Evolutionary conservation across 1,140 invertebrate species (phyloP).

Genomic region (Drosophila serrata): DNA sequence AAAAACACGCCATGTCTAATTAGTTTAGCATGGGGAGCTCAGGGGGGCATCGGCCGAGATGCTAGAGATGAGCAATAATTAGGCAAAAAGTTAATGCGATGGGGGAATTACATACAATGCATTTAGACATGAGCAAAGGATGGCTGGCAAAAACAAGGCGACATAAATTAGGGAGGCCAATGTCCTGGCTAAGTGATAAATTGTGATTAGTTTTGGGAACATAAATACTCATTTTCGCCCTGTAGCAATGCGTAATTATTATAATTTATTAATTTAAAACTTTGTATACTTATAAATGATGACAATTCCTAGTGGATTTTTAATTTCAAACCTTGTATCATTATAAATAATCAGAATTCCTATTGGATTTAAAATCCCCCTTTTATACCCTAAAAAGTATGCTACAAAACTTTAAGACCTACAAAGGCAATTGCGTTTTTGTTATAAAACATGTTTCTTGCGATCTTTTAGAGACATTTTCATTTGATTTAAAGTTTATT

Average conservation of each 20-base stretch:
- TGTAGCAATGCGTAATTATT: background rate
- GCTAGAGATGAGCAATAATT: conserved; percentile 58
- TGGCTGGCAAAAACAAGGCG: conserved; percentile 6
- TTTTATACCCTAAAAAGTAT: background rate
- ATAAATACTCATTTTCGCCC: conserved; percentile 3
- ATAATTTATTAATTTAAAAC: background rate
- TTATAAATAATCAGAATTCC: background rate
- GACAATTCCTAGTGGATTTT: background rate
- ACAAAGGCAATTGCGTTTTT: background rate
- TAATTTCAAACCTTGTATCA: no score
- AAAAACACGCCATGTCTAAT: conserved; percentile 78
- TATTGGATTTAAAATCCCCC: background rate
- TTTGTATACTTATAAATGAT: background rate
- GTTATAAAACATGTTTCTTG: no score
- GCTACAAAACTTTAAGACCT: background rate
- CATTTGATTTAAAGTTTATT: no score
- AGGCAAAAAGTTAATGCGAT: conserved; percentile 43
- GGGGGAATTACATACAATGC: conserved; percentile 38
- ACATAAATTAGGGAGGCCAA: conserved; percentile 28
- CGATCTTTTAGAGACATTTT: no score
- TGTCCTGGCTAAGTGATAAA: conserved; percentile 27
- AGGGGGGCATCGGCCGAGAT: conserved; percentile 22
- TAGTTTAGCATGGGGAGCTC: conserved; percentile 57
- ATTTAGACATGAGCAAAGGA: background rate
- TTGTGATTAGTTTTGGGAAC: conserved; percentile 17